Base-by-base conservation (phyloP, 2,797 vertebrate species). In the Xenentodon cancila region DNA sequence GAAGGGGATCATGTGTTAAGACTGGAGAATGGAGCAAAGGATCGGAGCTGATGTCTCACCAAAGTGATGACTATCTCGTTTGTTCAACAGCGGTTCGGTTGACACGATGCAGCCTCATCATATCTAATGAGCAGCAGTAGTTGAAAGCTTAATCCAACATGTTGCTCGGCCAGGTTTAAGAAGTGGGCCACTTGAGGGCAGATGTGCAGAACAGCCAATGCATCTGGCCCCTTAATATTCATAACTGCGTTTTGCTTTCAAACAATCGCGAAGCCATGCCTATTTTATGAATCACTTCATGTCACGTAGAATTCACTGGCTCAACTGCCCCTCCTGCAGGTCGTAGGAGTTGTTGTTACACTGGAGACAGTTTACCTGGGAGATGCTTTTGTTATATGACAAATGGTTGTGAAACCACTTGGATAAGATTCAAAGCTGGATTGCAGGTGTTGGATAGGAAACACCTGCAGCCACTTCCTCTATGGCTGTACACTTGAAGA, bases 171-270 rank as follows among this genome's bases (percentile, higher is more conserved):
- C 61, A 52, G 70, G 54, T 73, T 58, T 59, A 61, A 59, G 27
- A 12, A 54, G 65, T 51, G 78, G 66, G 68, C 79, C 75, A 79
- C 66, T 59, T 59, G 56, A 67, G 63, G 63, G 49, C 49, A 25
- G 51, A 50, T 19, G 53, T 57, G 64, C 54, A 70, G 54, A 79
- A 37, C 66, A 49, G 17, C 47, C 64, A 66, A 50, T 15, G 16
- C 52, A 64, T 46, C 40, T 25, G 56, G 9, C 22, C 17, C 19
- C n/a, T 16, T 5, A 16, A 20, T 12, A 7, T 47, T 68, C n/a
- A 25, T 34, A 45, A 45, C 7, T 40, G 16, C 19, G 18, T 40
- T 65, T 73, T 64, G 17, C 25, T 13, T 11, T 11, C 5, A 37
- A 37, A 37, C 34, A 11, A 13, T 37, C 12, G 34, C 2, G 9